Evolutionary conservation across 1,140 invertebrate species (phyloP).

Genomic region (Delia radicum): DNA sequence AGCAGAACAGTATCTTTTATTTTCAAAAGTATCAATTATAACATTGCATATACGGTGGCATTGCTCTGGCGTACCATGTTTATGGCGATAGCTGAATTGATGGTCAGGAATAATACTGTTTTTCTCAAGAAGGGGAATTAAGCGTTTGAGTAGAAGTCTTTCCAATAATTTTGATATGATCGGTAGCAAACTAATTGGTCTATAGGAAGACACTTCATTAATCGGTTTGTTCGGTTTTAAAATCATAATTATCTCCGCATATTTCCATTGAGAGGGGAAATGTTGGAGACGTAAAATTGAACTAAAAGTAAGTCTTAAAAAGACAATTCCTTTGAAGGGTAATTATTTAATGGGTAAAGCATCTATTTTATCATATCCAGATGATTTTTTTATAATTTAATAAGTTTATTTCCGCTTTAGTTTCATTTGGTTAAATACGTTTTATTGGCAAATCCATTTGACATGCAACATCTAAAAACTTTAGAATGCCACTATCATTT

Average conservation of each 20-base stretch:
- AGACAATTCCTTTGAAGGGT: constrained; percentile 29
- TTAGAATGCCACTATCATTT: not conserved
- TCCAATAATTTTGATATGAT: constrained; percentile 43
- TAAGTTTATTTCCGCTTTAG: constrained; percentile 28
- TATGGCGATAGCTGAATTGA: constrained; percentile 38
- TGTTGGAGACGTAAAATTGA: constrained; percentile 12
- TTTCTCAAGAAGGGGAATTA: constrained; percentile 28
- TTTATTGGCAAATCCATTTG: constrained; percentile 22
- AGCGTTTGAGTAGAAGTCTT: constrained; percentile 37
- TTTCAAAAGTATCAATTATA: not conserved
- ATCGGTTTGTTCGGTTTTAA: not conserved
- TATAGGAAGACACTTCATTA: not conserved
- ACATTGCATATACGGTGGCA: not conserved
- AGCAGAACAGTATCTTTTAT: constrained; percentile 14
- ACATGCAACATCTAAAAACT: constrained; percentile 9
- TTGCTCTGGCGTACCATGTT: constrained; percentile 25
- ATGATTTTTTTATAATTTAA: constrained; percentile 33
- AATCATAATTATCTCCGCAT: not conserved
- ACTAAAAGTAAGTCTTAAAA: constrained; percentile 28
- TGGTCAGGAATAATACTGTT: constrained; percentile 32
- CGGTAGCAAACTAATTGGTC: constrained; percentile 33
- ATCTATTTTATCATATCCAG: constrained; percentile 30
- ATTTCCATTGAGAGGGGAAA: not conserved
- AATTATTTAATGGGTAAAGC: constrained; percentile 25
- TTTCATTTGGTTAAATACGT: constrained; percentile 22